Conservation (phyloP, 2,888 invertebrate species). For the Zygaena filipendulae region DNA sequence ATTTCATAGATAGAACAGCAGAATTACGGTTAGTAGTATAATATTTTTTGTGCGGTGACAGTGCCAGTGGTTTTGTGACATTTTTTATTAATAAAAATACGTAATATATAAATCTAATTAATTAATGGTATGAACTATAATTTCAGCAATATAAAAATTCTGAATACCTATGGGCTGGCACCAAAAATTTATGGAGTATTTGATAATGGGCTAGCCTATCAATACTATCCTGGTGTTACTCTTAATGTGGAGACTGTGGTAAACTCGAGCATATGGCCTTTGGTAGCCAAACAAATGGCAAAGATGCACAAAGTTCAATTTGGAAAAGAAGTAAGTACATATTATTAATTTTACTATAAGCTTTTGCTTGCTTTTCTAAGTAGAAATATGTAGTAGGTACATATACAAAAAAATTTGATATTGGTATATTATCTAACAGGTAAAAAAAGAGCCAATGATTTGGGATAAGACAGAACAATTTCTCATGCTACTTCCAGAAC, state of each 20-base stretch:
- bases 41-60: no score
- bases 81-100: neutral
- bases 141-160: slow-evolving; percentile 49
- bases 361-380: slow-evolving; percentile 1
- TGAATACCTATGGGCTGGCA: slow-evolving; percentile 79
- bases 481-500: slow-evolving; percentile 77
- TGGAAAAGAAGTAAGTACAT: slow-evolving; percentile 37
- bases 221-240: slow-evolving; percentile 86
- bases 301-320: slow-evolving; percentile 76
- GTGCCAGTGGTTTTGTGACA: neutral
- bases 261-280: slow-evolving; percentile 73
- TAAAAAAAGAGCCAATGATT: slow-evolving; percentile 70
- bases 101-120: no score
- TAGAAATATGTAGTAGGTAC: no score
- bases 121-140: no score
- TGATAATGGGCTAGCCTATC: slow-evolving; percentile 93
- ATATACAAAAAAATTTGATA: no score
- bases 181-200: slow-evolving; percentile 91
- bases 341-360: slow-evolving; percentile 6
- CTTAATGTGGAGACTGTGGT: slow-evolving; percentile 73
- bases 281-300: slow-evolving; percentile 86
- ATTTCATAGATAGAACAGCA: slow-evolving; percentile 88
- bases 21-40: slow-evolving; percentile 78
- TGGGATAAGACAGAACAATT: slow-evolving; percentile 84
- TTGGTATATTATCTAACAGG: no score